These are phyloP conservation scores for Amphiduros pacificus DNA, from an alignment of 2,888 invertebrate genomes.

Conservation along the genomic window DNA sequence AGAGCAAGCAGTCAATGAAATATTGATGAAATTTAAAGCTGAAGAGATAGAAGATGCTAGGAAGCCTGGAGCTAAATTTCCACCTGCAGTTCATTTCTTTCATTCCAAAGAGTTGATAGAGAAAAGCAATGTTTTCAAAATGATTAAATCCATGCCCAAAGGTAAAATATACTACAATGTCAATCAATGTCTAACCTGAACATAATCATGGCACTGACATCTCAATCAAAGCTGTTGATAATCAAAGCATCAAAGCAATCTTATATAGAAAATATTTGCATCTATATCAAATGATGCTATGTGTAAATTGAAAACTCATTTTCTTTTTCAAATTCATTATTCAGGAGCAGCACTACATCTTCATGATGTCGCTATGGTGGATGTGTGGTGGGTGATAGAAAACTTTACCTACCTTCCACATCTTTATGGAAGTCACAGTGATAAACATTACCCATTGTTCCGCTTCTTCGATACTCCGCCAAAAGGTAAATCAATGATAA, in stretches of 20 bases:
- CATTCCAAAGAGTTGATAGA: slow-evolving; percentile 31
- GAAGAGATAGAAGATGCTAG: background rate
- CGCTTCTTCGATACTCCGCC: too few species aligned
- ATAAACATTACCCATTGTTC: too few species aligned
- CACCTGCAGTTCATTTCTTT: slow-evolving; percentile 29
- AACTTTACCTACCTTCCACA: slow-evolving; percentile 50
- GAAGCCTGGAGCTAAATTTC: slow-evolving; percentile 15
- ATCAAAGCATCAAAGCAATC: too few species aligned
- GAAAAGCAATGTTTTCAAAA: slow-evolving; percentile 36
- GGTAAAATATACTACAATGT: too few species aligned
- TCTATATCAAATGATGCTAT: too few species aligned
- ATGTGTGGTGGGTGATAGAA: slow-evolving; percentile 44
- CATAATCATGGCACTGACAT: too few species aligned
- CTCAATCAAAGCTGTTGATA: too few species aligned
- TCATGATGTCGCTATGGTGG: slow-evolving; percentile 44
- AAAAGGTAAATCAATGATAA: too few species aligned
- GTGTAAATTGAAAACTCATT: too few species aligned
- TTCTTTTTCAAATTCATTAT: too few species aligned
- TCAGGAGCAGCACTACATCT: slow-evolving; percentile 50
- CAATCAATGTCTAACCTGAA: too few species aligned
- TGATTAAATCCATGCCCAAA: slow-evolving; percentile 43
- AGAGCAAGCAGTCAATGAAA: background rate
- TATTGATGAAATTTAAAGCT: background rate
- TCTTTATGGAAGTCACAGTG: slow-evolving; percentile 49
- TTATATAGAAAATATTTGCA: too few species aligned